Base-by-base conservation (phyloP, 1,140 invertebrate genomes). In the Ceratitis capitata region DNA sequence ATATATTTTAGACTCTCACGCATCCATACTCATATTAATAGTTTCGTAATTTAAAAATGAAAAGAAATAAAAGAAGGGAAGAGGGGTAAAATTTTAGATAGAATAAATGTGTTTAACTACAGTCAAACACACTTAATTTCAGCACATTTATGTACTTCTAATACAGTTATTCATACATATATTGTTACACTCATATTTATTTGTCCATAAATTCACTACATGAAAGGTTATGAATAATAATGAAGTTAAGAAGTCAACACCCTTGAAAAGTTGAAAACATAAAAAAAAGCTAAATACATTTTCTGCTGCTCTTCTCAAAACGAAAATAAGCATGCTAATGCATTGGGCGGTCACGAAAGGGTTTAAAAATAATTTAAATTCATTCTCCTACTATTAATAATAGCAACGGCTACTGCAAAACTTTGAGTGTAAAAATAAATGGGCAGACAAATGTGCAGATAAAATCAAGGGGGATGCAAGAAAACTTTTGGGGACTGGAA, bases 351-450 rank as follows among this genome's bases (percentile, higher is more conserved):
- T 12, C 7, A 16, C 32, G 29, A 39, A 69, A 69, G 19, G 61
- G 61, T 12, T 69, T 35, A 69, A 64, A 35, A 69, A 69, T 19
- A 12, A 69, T 69, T 69, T 69, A 39, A 69, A 69, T 69, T 69
- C 61, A 69, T 69, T 69, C 39, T 39, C 35, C n/a, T n/a, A n/a
- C 2, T 35, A 32, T 19, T 19, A 29, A 7, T 39, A 69, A 69
- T 35, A 69, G 32, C 32, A 16, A 35, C 12, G 19, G 16, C 35
- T 39, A 53, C n/a, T 69, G 32, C 32, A 14, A 39, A 69, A 69
- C 61, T 69, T 69, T 69, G 61, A 35, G 4, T 58, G 56, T 0
- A 29, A 26, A 16, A 53, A 19, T 16, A 12, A 53, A 10, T 58
- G 26, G 6, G 7, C 19, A 32, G 23, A 14, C 14, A 29, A 35